A percentile compares a stretch with the other conserved stretches of the same genome.
Evolutionary conservation across 2,113 vertebrate genomes (phyloP).

Genomic region (Pao palembangensis): DNA sequence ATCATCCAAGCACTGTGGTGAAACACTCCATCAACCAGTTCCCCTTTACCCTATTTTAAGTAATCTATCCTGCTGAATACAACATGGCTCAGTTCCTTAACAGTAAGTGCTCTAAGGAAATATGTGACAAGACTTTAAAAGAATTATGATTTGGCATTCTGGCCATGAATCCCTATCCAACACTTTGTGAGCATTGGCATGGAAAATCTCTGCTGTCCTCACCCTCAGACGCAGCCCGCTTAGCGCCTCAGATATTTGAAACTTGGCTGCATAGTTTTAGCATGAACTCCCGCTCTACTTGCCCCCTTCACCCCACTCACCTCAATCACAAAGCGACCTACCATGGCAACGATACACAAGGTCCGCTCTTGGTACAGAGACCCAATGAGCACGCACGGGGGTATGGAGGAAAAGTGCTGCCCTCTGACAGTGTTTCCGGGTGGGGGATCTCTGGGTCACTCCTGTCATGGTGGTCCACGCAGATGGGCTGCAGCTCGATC

Average conservation of each 20-base stretch:
- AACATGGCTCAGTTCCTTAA: slow-evolving; percentile 39
- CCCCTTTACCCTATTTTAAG: slow-evolving; percentile 39
- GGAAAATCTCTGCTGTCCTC: not conserved
- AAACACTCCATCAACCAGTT: slow-evolving; percentile 53
- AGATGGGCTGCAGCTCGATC: slow-evolving; percentile 70
- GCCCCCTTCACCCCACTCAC: slow-evolving; percentile 55
- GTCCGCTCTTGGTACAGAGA: slow-evolving; percentile 43
- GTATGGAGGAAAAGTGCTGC: slow-evolving; percentile 68
- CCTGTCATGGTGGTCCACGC: slow-evolving; percentile 80
- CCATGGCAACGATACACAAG: slow-evolving; percentile 50
- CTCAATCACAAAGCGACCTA: slow-evolving; percentile 60
- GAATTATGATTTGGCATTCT: slow-evolving; percentile 32
- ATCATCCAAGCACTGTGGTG: slow-evolving; percentile 46
- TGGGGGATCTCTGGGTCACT: slow-evolving; percentile 76
- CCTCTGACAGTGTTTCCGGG: slow-evolving; percentile 79
- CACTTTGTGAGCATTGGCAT: slow-evolving; percentile 13
- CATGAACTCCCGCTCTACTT: slow-evolving; percentile 54
- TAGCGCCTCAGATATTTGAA: slow-evolving; percentile 48
- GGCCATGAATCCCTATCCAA: slow-evolving; percentile 18
- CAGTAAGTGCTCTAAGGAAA: slow-evolving; percentile 33
- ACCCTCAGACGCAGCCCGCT: slow-evolving; percentile 11
- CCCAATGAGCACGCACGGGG: slow-evolving; percentile 61
- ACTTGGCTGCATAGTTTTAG: slow-evolving; percentile 50
- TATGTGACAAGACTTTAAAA: slow-evolving; percentile 33
- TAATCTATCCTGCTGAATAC: slow-evolving; percentile 16